Evolutionary conservation across 2,797 vertebrate species (phyloP), one percentile per base, ranked within the genome.

Genomic region (Micrastur ruficollis): DNA sequence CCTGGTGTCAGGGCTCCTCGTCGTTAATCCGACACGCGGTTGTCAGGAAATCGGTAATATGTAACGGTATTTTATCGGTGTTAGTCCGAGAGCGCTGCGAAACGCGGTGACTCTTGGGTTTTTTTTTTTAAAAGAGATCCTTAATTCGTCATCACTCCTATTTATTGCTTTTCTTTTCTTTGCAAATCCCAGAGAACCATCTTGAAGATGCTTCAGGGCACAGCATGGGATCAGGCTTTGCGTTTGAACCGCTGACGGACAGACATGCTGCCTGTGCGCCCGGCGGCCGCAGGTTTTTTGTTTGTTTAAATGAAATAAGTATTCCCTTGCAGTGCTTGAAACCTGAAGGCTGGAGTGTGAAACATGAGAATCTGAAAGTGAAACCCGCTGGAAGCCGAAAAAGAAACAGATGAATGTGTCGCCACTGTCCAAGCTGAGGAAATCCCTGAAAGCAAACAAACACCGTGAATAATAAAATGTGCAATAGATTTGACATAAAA

Each of bases 321-420:
- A 65, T 90, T 81, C 40, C 82, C 85, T 81, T 36, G 67, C 86
- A 68, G 52, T 9, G 83, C 74, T 92, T 76, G 90, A 90, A 95
- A 95, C 90, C 81, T 95, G 81, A 95, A 82, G 70, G 47, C 70
- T 56, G 78, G 81, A 86, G 82, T 22, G 44, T 92, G 93, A 89
- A 96, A 93, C 71, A 31, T n/a, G 71, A 94, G 95, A 94, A 97
- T 95, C 94, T 95, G 93, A 95, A 97, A 97, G 93, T 82, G 95
- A 96, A 95, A 97, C 91, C 32, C 59, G 85, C 59, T 82, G 86
- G 56, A 81, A 95, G 83, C 83, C 78, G 76, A 78, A 92, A 91
- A 86, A 88, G 61, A 81, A 86, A 58, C 53, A 86, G 75, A 91
- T 84, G 34, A 91, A 50, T 14, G 25, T 75, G 49, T 89, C 94